A percentile compares a stretch with the other conserved stretches of the same genome.
Evolutionary conservation across 2,113 vertebrate genomes (phyloP).

Genomic region (Zootoca vivipara): DNA sequence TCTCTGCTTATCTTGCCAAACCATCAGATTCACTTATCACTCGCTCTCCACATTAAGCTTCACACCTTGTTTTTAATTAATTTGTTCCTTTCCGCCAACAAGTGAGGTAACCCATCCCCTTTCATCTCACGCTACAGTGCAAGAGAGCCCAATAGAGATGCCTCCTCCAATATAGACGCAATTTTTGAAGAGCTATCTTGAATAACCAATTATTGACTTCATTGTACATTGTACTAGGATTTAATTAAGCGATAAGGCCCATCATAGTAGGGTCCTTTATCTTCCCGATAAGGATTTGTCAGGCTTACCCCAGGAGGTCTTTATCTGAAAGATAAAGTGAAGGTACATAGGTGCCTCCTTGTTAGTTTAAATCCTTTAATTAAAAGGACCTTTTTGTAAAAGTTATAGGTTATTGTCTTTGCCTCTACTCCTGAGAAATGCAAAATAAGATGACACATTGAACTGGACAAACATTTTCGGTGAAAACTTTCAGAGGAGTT

Average conservation of each 20-base stretch:
- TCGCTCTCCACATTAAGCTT: not conserved
- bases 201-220: conserved; percentile 73
- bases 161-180: conserved; percentile 41
- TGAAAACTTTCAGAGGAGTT: not conserved
- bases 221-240: conserved; percentile 68
- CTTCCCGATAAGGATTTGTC: conserved; percentile 72
- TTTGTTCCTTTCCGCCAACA: conserved; percentile 45
- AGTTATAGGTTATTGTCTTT: conserved; percentile 58
- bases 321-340: conserved; percentile 73
- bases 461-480: not conserved
- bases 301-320: conserved; percentile 67
- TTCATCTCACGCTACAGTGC: not conserved
- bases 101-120: conserved; percentile 36
- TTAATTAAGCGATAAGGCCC: conserved; percentile 77
- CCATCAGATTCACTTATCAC: conserved; percentile 54
- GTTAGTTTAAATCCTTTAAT: conserved; percentile 62
- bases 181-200: conserved; percentile 63
- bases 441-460: not conserved
- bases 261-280: conserved; percentile 64
- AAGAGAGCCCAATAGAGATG: conserved; percentile 40
- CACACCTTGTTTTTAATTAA: conserved; percentile 38
- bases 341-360: conserved; percentile 62
- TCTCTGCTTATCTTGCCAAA: conserved; percentile 28
- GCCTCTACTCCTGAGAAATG: not conserved
- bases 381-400: conserved; percentile 61